Evolutionary conservation across 2,797 vertebrate species (phyloP), one percentile per base, ranked within the genome.

Genomic region (Enteromius argenteus): DNA sequence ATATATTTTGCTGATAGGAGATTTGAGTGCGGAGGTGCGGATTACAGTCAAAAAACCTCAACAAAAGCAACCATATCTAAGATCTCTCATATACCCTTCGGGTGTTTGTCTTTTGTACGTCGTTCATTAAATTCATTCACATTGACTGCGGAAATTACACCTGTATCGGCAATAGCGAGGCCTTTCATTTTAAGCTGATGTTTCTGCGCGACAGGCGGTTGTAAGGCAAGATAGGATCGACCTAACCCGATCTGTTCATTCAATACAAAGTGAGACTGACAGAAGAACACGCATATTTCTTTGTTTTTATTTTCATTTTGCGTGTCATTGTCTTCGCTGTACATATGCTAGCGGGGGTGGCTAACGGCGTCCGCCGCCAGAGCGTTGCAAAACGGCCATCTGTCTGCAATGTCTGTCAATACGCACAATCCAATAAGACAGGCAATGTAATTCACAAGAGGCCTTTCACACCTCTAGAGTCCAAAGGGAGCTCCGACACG

Each of bases 351-450:
- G 75, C 30, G 64, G 80, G 53, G 75, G 80, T 75, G 77, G 74
- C 44, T 79, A 79, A n/a, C 11, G 73, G 19, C 69, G 77, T 84
- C 62, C 58, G n/a, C 66, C 32, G 84, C 73, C 86, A 85, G 44
- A 71, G 73, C 27, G 64, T 80, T 79, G 79, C 51, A 30, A 82
- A 86, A 80, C 58, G 51, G 72, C 88, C 89, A 88, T 90, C 87
- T 89, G 87, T 86, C 76, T 68, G 66, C 76, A 64, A 30, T 56
- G 58, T 68, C 49, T 77, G 56, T 84, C 62, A 81, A 78, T 66
- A 42, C 39, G 80, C 75, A 80, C 85, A 88, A 72, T 83, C 84
- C 80, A 86, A 49, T 75, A 85, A 83, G 84, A 76, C 44, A 79
- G 42, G 44, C 51, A 85, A 62, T 80, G 79, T 60, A 49, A 84